Percentiles rank a stretch among this genome's conserved stretches.
phyloP scores from a whole-genome alignment of 1,140 invertebrate genomes.

The Habropoda laboriosa region DNA sequence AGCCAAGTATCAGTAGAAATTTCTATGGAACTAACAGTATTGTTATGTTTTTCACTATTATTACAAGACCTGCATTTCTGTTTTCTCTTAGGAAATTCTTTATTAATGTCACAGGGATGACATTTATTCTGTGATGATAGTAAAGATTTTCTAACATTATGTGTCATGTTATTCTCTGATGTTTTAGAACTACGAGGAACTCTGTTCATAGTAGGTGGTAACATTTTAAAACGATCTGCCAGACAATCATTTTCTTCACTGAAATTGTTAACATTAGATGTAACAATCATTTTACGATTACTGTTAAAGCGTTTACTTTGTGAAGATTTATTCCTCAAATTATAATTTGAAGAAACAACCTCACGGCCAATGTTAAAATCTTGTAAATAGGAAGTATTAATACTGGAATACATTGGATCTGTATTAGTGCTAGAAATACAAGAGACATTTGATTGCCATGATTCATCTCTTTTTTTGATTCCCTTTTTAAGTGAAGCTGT shows the following conservation, averaged over 20 bases:
- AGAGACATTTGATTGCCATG: slow-evolving; percentile 24
- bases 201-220: slow-evolving; percentile 38
- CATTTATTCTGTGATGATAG: background rate
- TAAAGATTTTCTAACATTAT: background rate
- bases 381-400: slow-evolving; percentile 8
- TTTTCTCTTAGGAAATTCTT: background rate
- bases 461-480: background rate
- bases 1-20: background rate
- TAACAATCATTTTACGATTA: slow-evolving; percentile 37
- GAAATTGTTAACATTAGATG: slow-evolving; percentile 66
- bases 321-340: slow-evolving; percentile 58
- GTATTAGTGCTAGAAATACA: slow-evolving; percentile 63
- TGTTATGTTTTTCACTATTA: background rate
- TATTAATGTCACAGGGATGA: background rate
- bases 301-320: background rate
- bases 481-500: slow-evolving; percentile 38
- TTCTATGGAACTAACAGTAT: background rate
- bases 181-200: background rate
- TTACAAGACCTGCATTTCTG: background rate
- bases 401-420: slow-evolving; percentile 50
- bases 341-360: slow-evolving; percentile 66
- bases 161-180: background rate
- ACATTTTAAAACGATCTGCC: slow-evolving; percentile 62
- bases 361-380: slow-evolving; percentile 60
- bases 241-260: slow-evolving; percentile 6